Base-by-base conservation (phyloP, 2,113 vertebrate species). In the Ariopsis seemanni region DNA sequence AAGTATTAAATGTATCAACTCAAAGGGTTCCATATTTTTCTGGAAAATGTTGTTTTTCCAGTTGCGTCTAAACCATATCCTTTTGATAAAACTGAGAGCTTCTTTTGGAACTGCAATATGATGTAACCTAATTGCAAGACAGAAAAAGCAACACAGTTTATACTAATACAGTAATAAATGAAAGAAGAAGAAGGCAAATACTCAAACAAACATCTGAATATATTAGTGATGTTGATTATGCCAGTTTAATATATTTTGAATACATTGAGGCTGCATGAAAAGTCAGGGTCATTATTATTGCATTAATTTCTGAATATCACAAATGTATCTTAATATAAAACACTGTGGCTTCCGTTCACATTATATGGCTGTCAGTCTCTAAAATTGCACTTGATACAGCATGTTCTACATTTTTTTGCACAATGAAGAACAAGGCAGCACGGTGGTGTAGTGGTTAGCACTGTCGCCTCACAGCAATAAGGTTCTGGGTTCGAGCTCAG, bases 101-200 rank as follows among this genome's bases (percentile, higher is more conserved):
- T 52, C 48, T 52, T 25, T 2, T 77, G 20, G 48, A 52, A 77
- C 74, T 77, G 20, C 42, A 77, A 3, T n/a, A 53, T 77, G 74
- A 77, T 77, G 74, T 77, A 77, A 53, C 20, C 10, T 77, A 77
- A 14, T n/a, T n/a, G 74, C 42, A 77, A 77, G 74, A 12, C 74
- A 53, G 10, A n/a, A 52, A 52, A n/a, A 77, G 1, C n/a, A 25
- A 14, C 10, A 48, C 34, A 50, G 42, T 74, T 74, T 10, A 74
- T 18, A 74, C 17, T 42, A 74, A 74, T 22, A 22, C 7, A 22
- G 22, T 22, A 8, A 50, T 42, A 48, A 74, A 48, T 2, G 7
- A 52, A 25, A 50, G 20, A 50, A 50, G 22, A 77, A 25, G 22
- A 14, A 52, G 5, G 42, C 18, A 75, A 50, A 75, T 18, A 75